Evolutionary conservation across 2,888 invertebrate species (phyloP), one percentile per base, ranked within the genome.

Genomic region (Microplitis manilae): DNA sequence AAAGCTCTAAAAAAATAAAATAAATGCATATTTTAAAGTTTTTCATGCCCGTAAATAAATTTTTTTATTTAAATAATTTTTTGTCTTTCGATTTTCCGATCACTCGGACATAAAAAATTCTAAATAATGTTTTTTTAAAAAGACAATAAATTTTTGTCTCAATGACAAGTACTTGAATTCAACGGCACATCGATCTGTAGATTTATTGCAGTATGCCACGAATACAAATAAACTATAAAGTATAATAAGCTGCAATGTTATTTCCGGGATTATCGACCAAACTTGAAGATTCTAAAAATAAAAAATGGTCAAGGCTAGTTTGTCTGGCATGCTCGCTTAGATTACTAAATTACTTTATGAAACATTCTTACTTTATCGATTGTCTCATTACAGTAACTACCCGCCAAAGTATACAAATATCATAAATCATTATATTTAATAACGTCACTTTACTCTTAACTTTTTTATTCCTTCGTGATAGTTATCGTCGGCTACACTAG

Each of bases 21-120:
- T 38, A 64, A 65, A 41, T 60, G n/a, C 8, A 76, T 83, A 81
- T 72, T 84, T 84, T 79, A 79, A 81, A 79, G 81, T 83, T 83
- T 82, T 72, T 82, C 20, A 69, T 81, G 79, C 80, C 83, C 83
- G 83, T 83, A 84, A 82, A 83, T 81, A 50, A 50, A 13, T 39
- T 67, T 67, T 38, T 67, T 67, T 6, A 62, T 13, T 50, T 50
- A 50, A 50, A 8, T 50, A 50, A 50, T 13, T 50, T 50, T 5
- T 50, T 8, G 8, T 50, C 5, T 13, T 50, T 50, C n/a, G 62
- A 62, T 62, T 62, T 62, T 64, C 30, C 30, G 17, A 8, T 15
- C 5, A 62, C 2, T 4, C 4, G 30, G 2, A 30, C 30, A 30
- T 0, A 2, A 30, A 30, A 30, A 30, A 30, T 30, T 30, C 30